These are phyloP conservation scores for Bubalus kerabau DNA, from an alignment of 2,113 vertebrate genomes.

Conservation along the genomic window DNA sequence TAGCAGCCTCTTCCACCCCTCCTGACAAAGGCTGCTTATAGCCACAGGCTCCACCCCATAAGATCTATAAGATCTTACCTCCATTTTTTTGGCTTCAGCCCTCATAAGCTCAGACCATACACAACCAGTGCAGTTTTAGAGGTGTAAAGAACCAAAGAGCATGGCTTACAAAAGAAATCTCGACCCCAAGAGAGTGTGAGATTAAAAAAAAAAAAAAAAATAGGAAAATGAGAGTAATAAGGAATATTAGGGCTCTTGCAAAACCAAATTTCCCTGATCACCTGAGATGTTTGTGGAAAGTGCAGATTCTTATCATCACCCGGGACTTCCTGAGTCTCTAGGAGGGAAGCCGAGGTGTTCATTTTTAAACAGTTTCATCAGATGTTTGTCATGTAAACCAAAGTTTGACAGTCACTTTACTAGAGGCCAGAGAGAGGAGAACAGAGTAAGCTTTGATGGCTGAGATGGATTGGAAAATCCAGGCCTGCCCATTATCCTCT, in stretches of 20 bases:
- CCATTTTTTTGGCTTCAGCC: neutral
- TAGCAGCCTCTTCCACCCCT: neutral
- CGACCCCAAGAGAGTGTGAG: neutral
- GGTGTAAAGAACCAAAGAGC: neutral
- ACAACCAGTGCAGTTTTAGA: neutral
- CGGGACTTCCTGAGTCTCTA: neutral
- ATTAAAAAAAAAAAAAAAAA: neutral
- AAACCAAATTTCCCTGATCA: neutral
- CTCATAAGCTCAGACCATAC: neutral
- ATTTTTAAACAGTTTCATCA: neutral
- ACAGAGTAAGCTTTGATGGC: neutral
- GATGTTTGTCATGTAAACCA: neutral
- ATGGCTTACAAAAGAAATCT: neutral
- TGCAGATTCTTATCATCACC: neutral
- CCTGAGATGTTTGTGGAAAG: neutral
- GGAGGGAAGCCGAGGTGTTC: neutral
- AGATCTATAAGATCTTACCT: neutral
- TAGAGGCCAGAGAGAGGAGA: neutral
- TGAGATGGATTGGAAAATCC: neutral
- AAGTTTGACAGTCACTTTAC: neutral
- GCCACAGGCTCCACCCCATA: neutral
- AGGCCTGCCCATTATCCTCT: neutral
- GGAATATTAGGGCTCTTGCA: neutral
- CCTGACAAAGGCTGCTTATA: neutral
- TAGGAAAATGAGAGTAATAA: neutral